Evolutionary conservation across 2,888 invertebrate genomes (phyloP), one percentile per base, ranked within the genome.

Genomic region (Pachydiplax longipennis): DNA sequence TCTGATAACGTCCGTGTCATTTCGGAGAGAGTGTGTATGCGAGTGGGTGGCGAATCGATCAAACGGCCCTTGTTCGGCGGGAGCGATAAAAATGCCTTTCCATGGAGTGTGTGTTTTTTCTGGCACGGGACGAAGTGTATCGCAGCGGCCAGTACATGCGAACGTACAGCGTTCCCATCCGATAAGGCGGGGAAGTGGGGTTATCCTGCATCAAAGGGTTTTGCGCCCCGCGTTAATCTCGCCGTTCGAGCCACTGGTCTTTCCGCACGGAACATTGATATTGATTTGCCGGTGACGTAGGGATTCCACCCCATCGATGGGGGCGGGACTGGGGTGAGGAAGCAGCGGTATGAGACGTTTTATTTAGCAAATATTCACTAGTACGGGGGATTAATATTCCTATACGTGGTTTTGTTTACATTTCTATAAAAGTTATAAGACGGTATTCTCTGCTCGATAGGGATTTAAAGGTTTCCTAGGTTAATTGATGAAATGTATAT

Each of bases 181-280:
- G 61, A 22, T 22, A 31, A 58, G 61, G 61, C 22, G 37, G 37
- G 83, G 25, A 25, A 58, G 83, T 18, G n/a, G n/a, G 35, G 61
- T 87, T 87, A 87, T 87, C 87, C 87, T 15, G 87, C 87, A 87
- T 87, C 87, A 87, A 87, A 87, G 61, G 87, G 87, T 87, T 87
- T 87, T 87, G 87, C 61, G 87, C 37, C 61, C 87, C 37, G 87
- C 87, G 87, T 87, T 87, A 87, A 87, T 87, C 87, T 87, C 87
- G 61, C 87, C 87, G 61, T 37, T 87, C 87, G 87, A 87, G 87
- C 87, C 87, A 87, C 40, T 87, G 87, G 87, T 87, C 87, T 87
- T 87, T 87, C 87, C 87, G 87, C 87, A 87, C 87, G 61, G 87
- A 87, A 87, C 87, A 87, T 87, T 87, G 87, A 87, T 87, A 87